Base-by-base conservation (phyloP, 2,888 invertebrate genomes). In the Pachliopta kotzebuea region DNA sequence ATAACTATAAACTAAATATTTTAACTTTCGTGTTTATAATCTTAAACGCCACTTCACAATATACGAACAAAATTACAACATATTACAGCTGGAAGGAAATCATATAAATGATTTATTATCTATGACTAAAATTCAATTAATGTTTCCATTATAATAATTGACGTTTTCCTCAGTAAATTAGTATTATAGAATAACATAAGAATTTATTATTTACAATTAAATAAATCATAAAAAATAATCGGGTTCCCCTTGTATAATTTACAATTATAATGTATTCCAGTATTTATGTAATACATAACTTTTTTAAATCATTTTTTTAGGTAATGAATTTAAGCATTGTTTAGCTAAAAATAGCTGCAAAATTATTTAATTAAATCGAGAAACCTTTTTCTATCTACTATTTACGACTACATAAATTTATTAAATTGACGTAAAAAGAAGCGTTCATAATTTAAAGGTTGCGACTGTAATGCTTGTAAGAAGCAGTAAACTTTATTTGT, bases 21-120 rank as follows among this genome's bases (percentile, higher is more conserved):
- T 21, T 37, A 53, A 23, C 20, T 50, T 54, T 45, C 1, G 45
- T 61, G 45, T 56, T 24, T 20, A 31, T 29, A 31, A 23, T 49
- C 21, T 24, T 50, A 60, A 18, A 55, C n/a, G 26, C 24, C 18
- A 4, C 21, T 54, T 7, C 31, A 31, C 31, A 58, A 52, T 29
- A 53, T 26, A 42, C 50, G 21, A n/a, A 57, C 23, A 62, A 52
- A 56, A 29, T 52, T 53, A 29, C 4, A 54, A 42, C 58, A 63
- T 63, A 54, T 45, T 54, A 37, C 42, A 18, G 24, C 54, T 53
- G n/a, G n/a, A 42, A 23, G 26, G n/a, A 23, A n/a, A 21, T 42
- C 23, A 31, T 6, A 17, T 26, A 59, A 31, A 21, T 42, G 20
- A 14, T 21, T 20, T 52, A 52, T 21, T 52, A 52, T 52, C 20